Conservation (phyloP, 2,113 vertebrate species). For the Motacilla tschutschensis region DNA sequence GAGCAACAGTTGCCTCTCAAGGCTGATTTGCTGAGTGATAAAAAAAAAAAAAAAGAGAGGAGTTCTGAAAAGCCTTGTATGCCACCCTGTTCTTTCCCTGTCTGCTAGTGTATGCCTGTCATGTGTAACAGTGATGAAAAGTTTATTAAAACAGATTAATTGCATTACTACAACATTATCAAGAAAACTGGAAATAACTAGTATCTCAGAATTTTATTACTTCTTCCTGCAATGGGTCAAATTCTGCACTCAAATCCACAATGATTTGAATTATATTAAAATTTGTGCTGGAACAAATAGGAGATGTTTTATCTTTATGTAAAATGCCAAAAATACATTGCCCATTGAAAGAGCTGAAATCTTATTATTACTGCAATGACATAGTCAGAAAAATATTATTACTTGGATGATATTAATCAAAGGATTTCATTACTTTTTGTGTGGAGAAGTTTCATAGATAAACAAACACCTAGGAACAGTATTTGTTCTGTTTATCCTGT, state of each 20-base stretch:
- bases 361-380: slow-evolving; percentile 66
- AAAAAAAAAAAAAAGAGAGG: neutral
- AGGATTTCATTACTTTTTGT: slow-evolving; percentile 70
- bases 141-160: slow-evolving; percentile 36
- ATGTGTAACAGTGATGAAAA: neutral
- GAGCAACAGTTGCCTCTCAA: slow-evolving; percentile 47
- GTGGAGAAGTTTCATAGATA: slow-evolving; percentile 62
- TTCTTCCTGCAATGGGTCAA: slow-evolving; percentile 31
- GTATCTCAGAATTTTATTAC: slow-evolving; percentile 27
- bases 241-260: neutral
- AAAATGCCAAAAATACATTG: slow-evolving; percentile 50
- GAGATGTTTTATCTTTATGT: slow-evolving; percentile 56
- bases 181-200: slow-evolving; percentile 11
- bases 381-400: slow-evolving; percentile 69
- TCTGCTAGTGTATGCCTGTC: neutral
- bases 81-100: neutral
- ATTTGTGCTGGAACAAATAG: neutral
- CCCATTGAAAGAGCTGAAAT: slow-evolving; percentile 61
- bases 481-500: slow-evolving; percentile 61
- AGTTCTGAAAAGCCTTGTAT: neutral
- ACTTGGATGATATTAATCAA: slow-evolving; percentile 69
- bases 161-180: neutral
- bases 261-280: neutral
- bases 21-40: slow-evolving; percentile 6
- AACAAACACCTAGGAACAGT: slow-evolving; percentile 58